Base-by-base conservation (phyloP, 1,140 invertebrate species). In the Mamestra configurata region DNA sequence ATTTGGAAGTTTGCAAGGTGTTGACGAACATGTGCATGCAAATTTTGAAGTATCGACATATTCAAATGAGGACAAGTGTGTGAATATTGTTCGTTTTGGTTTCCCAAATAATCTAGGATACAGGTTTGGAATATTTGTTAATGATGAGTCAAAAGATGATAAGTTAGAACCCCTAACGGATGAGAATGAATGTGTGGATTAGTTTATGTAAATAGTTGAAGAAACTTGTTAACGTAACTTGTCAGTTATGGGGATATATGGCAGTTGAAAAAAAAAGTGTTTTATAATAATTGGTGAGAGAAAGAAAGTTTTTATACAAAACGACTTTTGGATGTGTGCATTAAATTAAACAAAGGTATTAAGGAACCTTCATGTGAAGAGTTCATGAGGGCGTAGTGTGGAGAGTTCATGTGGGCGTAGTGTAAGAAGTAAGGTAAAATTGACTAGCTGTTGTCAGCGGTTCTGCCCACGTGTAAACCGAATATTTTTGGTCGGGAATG, bases 1-100 rank as follows among this genome's bases (percentile, higher is more conserved):
- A 57, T 57, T 55, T 22, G 18, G 4, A 18, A 22, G 46, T 22
- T 73, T 59, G 80, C 79, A 84, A 84, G 79, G 82, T 83, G 82
- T 64, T 68, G 61, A 79, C 64, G 68, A 82, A 49, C 53, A 49
- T 40, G 79, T 80, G 24, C 83, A 91, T 91, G 87, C 79, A 89
- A 90, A 92, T 86, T 37, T 64, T 83, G 68, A 75, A 61, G 24
- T 89, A 92, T 92, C 84, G 89, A 90, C 85, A 59, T 94, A 94
- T 94, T 85, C 84, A 90, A 92, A 93, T 92, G 79, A 71, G 70
- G 71, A 85, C 84, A 89, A 90, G 88, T 93, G 89, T 93, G 92
- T 89, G 92, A 93, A 92, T 90, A 80, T 72, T 71, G 22, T 79
- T 79, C 24, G 20, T 81, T 43, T 78, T 55, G 15, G 59, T 82